phyloP scores from a whole-genome alignment of 1,140 invertebrate species.

The Manduca sexta region DNA sequence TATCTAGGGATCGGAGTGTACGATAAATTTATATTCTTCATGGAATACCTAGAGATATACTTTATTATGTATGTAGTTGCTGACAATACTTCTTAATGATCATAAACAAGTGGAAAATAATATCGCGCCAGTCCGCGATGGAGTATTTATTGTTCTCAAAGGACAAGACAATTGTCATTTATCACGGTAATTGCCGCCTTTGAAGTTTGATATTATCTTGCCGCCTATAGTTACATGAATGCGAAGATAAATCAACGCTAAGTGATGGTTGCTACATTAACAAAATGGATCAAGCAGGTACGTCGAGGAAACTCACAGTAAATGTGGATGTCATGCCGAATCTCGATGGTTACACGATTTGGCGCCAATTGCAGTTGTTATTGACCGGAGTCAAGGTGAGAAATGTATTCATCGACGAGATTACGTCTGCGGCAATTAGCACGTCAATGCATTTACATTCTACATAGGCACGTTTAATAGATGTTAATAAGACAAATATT shows the following conservation, averaged over 20 bases:
- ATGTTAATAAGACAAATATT: constrained; percentile 28
- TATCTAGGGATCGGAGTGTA: constrained; percentile 53
- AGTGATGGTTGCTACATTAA: constrained; percentile 14
- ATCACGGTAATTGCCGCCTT: constrained; percentile 65
- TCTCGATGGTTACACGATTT: constrained; percentile 6
- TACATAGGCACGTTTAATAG: constrained; percentile 14
- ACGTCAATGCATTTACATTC: constrained; percentile 27
- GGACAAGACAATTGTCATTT: constrained; percentile 69
- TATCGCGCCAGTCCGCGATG: constrained; percentile 55
- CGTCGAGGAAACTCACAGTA: constrained; percentile 1
- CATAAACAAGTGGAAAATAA: constrained; percentile 60
- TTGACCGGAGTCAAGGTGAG: constrained; percentile 52
- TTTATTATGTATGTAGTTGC: constrained; percentile 44
- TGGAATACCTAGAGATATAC: no score
- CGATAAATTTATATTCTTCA: constrained; percentile 25
- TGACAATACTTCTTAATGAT: constrained; percentile 67
- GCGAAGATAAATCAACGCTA: constrained; percentile 33
- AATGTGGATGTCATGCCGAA: constrained; percentile 4
- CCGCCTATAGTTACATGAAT: constrained; percentile 27
- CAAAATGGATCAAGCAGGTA: neutral
- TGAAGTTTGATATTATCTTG: constrained; percentile 59
- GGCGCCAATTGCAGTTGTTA: constrained; percentile 31
- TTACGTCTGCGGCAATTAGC: constrained; percentile 26
- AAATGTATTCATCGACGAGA: constrained; percentile 32
- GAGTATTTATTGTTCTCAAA: constrained; percentile 60